Conservation (phyloP, 1,140 invertebrate species). For the Drosophila micromelanica region DNA sequence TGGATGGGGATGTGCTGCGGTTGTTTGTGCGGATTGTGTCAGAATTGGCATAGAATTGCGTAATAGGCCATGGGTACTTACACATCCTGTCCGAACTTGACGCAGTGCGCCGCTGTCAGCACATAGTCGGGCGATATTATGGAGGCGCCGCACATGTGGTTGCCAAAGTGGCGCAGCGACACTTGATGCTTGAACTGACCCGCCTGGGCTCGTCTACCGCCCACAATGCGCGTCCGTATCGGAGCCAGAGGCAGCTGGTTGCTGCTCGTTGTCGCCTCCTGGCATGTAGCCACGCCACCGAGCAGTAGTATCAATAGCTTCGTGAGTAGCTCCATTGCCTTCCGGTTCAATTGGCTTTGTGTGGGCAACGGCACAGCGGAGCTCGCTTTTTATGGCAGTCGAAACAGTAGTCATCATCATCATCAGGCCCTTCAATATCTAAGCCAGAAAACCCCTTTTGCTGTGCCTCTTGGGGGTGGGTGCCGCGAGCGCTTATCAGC, state of each 20-base stretch:
- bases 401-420: conserved; percentile 40
- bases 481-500: conserved; percentile 13
- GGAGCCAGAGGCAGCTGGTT: not conserved
- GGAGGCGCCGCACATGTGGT: conserved; percentile 86
- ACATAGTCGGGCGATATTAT: conserved; percentile 85
- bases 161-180: conserved; percentile 74
- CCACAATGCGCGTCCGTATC: conserved; percentile 83
- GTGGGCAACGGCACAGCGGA: not conserved
- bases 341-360: not conserved
- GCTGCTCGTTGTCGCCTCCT: not conserved
- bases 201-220: conserved; percentile 80
- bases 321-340: conserved; percentile 18
- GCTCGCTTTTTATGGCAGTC: conserved; percentile 18
- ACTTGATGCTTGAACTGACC: conserved; percentile 85
- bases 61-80: conserved; percentile 10
- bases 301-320: conserved; percentile 24
- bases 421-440: conserved; percentile 27
- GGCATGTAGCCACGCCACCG: not conserved
- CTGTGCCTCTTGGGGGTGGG: not conserved
- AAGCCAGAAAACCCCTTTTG: conserved; percentile 10
- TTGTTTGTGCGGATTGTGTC: no score
- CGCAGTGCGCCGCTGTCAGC: conserved; percentile 87
- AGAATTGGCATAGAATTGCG: not conserved
- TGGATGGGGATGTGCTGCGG: conserved; percentile 14
- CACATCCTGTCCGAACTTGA: conserved; percentile 36